Conservation (phyloP, 2,888 invertebrate genomes). For the Eupeodes latifasciatus region DNA sequence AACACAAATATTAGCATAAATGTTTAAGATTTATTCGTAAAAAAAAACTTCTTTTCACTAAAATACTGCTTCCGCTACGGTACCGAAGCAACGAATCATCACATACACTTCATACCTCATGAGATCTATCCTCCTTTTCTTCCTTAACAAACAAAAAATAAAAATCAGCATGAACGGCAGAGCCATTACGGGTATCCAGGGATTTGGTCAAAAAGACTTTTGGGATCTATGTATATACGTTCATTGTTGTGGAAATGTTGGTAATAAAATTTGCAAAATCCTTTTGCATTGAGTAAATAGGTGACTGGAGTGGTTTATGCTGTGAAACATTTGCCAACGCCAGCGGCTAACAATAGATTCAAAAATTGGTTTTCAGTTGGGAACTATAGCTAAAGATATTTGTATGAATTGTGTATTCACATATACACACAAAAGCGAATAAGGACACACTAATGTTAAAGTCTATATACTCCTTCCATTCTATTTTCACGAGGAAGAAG, state of each 20-base stretch:
- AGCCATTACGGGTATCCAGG: slow-evolving; percentile 55
- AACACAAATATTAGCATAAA: not conserved
- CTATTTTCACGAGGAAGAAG: slow-evolving; percentile 3
- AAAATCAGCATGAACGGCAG: slow-evolving; percentile 27
- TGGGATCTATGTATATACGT: slow-evolving; percentile 24
- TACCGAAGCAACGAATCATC: not conserved
- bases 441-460: not conserved
- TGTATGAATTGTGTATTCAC: not conserved
- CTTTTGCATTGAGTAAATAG: slow-evolving; percentile 38
- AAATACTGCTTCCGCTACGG: not conserved
- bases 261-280: slow-evolving; percentile 67
- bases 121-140: slow-evolving; percentile 21
- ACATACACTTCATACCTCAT: slow-evolving; percentile 1
- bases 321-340: slow-evolving; percentile 40
- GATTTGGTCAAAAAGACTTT: slow-evolving; percentile 58
- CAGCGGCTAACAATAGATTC: slow-evolving; percentile 56
- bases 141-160: not conserved
- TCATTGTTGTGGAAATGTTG: slow-evolving; percentile 61
- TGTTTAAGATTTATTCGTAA: not conserved
- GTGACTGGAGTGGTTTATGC: slow-evolving; percentile 32
- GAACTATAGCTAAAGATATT: not conserved
- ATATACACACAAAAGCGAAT: slow-evolving; percentile 28
- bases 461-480: slow-evolving; percentile 5
- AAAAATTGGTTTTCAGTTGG: slow-evolving; percentile 63
- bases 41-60: not conserved